These are phyloP conservation scores for Gorsachius goisagi DNA, from an alignment of 2,113 vertebrate genomes.

Conservation along the genomic window DNA sequence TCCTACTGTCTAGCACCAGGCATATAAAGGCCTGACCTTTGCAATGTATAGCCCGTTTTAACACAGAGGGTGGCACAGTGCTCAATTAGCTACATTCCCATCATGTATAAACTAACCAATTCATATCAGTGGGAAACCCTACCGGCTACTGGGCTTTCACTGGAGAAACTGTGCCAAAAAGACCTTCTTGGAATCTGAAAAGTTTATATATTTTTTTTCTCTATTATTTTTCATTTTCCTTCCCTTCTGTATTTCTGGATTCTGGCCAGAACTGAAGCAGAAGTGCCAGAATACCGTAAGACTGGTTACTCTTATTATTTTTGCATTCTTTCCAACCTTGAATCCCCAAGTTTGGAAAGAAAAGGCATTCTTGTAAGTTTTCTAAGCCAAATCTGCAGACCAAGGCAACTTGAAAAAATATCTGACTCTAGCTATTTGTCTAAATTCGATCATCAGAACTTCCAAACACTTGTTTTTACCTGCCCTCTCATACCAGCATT, in stretches of 20 bases:
- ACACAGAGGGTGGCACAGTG: not conserved
- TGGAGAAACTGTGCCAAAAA: not conserved
- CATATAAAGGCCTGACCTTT: not conserved
- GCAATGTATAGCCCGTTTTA: accelerated
- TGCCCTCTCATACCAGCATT: not conserved
- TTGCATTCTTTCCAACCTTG: constrained; percentile 29
- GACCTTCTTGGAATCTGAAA: not conserved
- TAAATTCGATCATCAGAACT: not conserved
- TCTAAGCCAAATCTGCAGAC: not conserved
- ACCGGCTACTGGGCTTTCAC: not conserved
- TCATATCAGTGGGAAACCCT: not conserved
- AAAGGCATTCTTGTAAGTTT: not conserved
- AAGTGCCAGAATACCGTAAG: not conserved
- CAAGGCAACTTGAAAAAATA: constrained; percentile 12
- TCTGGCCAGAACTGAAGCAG: not conserved
- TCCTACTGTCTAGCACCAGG: not conserved
- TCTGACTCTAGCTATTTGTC: not conserved
- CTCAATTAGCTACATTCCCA: not conserved
- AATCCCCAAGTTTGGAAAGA: constrained; percentile 1
- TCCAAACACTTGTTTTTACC: not conserved
- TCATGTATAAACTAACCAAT: not conserved
- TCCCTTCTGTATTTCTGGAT: not conserved
- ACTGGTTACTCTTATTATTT: constrained; percentile 29
- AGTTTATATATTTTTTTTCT: not conserved
- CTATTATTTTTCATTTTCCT: constrained; percentile 26